Conservation (phyloP, 2,888 invertebrate genomes). For the Thera obeliscata region DNA sequence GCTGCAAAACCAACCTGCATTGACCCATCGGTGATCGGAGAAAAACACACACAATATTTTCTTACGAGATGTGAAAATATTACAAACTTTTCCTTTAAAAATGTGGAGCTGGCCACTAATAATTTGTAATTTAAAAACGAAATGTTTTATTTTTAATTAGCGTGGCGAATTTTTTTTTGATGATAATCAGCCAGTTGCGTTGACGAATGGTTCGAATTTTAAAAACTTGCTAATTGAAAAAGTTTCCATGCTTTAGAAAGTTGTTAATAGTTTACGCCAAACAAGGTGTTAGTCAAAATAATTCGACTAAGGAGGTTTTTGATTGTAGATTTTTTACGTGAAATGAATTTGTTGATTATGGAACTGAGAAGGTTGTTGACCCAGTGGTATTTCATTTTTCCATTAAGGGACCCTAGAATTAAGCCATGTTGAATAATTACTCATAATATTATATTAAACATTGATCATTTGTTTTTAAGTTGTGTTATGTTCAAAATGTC, state of each 20-base stretch:
- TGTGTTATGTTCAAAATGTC: not conserved
- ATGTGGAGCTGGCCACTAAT: conserved; percentile 2
- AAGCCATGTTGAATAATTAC: conserved; percentile 9
- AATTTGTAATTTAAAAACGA: not conserved
- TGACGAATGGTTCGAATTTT: not conserved
- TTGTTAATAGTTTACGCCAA: not conserved
- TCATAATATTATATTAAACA: not conserved
- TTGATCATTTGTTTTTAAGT: not conserved
- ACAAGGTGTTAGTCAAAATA: no score
- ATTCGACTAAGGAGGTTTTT: no score
- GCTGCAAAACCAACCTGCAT: conserved; percentile 25
- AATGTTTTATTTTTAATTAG: conserved; percentile 3
- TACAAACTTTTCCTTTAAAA: not conserved
- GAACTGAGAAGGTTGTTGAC: conserved; percentile 32
- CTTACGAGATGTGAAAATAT: not conserved
- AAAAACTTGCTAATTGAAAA: not conserved
- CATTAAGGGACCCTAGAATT: conserved; percentile 5
- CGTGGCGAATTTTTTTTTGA: not conserved
- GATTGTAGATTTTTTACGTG: not conserved
- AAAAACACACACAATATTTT: conserved; percentile 9
- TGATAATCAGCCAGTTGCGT: not conserved
- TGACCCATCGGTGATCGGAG: conserved; percentile 29
- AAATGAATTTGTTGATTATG: conserved; percentile 16
- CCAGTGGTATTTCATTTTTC: conserved; percentile 16
- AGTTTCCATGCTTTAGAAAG: not conserved